Evolutionary conservation across 2,113 vertebrate genomes (phyloP).

Genomic region (Aptenodytes forsteri): DNA sequence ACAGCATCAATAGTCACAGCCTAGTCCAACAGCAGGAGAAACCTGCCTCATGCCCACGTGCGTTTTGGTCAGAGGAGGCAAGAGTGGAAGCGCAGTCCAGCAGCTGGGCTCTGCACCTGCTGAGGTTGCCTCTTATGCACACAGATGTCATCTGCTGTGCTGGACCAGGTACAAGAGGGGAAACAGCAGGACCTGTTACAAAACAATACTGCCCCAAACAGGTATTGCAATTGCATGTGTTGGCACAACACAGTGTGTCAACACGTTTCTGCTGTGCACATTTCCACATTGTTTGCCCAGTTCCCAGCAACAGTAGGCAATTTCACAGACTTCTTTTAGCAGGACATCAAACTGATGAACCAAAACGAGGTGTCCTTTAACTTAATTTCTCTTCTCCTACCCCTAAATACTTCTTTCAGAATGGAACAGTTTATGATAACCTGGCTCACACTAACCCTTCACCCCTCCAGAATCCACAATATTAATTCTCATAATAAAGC

Average conservation of each 20-base stretch:
- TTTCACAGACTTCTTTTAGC: not conserved
- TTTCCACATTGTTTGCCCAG: not conserved
- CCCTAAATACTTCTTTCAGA: not conserved
- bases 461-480: not conserved
- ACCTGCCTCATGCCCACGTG: not conserved
- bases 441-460: not conserved
- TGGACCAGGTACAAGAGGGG: not conserved
- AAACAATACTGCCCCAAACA: not conserved
- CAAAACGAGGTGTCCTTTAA: not conserved
- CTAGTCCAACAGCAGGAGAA: not conserved
- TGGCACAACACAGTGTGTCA: not conserved
- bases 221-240: not conserved
- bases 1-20: not conserved
- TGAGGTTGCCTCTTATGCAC: not conserved
- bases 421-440: not conserved
- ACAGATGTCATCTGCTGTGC: slow-evolving; percentile 32
- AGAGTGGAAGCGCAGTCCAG: not conserved
- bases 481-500: slow-evolving; percentile 29
- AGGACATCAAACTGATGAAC: not conserved
- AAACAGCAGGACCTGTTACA: not conserved
- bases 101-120: slow-evolving; percentile 33
- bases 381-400: not conserved
- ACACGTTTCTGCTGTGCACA: not conserved
- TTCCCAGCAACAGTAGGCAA: not conserved
- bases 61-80: not conserved